Percentiles rank a stretch among this genome's conserved stretches.
phyloP scores from a whole-genome alignment of 2,888 invertebrate species.

The Liposcelis brunnea region DNA sequence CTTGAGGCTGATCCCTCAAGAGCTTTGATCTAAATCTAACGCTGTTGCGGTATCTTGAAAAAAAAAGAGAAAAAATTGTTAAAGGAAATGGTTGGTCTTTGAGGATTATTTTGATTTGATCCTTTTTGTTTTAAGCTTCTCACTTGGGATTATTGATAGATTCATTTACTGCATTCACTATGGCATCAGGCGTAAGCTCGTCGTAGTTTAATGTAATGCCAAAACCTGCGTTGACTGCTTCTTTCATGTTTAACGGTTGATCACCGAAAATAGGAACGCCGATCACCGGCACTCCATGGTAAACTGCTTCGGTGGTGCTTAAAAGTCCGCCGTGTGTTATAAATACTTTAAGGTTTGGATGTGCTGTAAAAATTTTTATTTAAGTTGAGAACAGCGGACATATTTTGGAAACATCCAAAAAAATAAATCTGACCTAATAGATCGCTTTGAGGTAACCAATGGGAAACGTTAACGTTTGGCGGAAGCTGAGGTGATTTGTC shows the following conservation, averaged over 20 bases:
- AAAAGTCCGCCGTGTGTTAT: constrained; percentile 22
- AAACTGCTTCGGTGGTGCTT: constrained; percentile 20
- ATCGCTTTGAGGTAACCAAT: constrained; percentile 4
- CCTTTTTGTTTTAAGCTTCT: constrained; percentile 2
- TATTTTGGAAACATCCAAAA: not conserved
- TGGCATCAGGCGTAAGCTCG: constrained; percentile 19
- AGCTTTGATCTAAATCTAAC: constrained; percentile 24
- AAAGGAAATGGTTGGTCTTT: no score
- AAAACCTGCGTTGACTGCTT: constrained; percentile 15
- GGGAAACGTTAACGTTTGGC: not conserved
- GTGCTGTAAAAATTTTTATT: constrained; percentile 17
- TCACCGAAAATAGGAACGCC: constrained; percentile 21
- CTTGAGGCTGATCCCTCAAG: constrained; percentile 36
- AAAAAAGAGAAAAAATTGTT: constrained; percentile 2
- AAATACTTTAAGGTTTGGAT: constrained; percentile 20
- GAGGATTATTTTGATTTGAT: not conserved
- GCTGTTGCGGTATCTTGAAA: constrained; percentile 18
- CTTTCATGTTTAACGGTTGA: constrained; percentile 20
- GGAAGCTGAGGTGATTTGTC: not conserved
- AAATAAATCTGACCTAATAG: constrained; percentile 23
- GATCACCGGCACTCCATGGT: constrained; percentile 20
- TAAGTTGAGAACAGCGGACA: no score
- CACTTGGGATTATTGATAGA: constrained; percentile 18
- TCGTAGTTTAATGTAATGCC: constrained; percentile 8
- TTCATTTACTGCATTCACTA: constrained; percentile 19